Evolutionary conservation across 2,113 vertebrate species (phyloP), one percentile per base, ranked within the genome.

Genomic region (Periophthalmodon schlosseri): DNA sequence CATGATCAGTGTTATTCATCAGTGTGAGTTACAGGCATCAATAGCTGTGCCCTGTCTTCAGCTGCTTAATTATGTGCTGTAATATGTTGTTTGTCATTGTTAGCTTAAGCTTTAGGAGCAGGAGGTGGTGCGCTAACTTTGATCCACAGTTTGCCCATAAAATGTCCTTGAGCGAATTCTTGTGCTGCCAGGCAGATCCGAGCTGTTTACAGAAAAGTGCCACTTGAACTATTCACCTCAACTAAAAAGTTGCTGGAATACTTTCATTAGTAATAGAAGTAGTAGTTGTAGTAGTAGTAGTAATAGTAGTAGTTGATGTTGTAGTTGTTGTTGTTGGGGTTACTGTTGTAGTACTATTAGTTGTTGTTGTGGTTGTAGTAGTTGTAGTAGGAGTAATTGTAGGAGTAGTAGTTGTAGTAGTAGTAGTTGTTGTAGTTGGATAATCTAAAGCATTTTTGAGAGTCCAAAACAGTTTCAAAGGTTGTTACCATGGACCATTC

Each of bases 1-100:
- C 57, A 77, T 76, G 70, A 81, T 73, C 72, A 39, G 74, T 65
- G 70, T 78, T 50, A 76, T 86, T 80, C 67, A 82, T 82, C 47
- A 80, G 72, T 58, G 56, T n/a, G 39, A 80, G 75, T 72, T 54
- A 70, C 67, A 52, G 54, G 33, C 77, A 77, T 84, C 67, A 68
- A 73, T 76, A 80, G 63, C 16, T 58, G 44, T 47, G 61, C 24
- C 69, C 70, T 20, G 18, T 74, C 69, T 63, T 49, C 74, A 75
- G 73, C 69, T 54, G 58, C 72, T 68, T 70, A 74, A 78, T 78
- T 75, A 82, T 50, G 58, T 71, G 61, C 16, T 47, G 47, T 52
- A 34, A 28, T n/a, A 49, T 12, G 49, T 46, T 20, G 0, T 86
- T 78, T 77, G 20, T 81, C 58, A 75, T 24, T 75, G 66, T 39